A percentile compares a stretch with the other conserved stretches of the same genome.
Evolutionary conservation across 1,140 invertebrate species (phyloP).

Genomic region (Idris sp.): DNA sequence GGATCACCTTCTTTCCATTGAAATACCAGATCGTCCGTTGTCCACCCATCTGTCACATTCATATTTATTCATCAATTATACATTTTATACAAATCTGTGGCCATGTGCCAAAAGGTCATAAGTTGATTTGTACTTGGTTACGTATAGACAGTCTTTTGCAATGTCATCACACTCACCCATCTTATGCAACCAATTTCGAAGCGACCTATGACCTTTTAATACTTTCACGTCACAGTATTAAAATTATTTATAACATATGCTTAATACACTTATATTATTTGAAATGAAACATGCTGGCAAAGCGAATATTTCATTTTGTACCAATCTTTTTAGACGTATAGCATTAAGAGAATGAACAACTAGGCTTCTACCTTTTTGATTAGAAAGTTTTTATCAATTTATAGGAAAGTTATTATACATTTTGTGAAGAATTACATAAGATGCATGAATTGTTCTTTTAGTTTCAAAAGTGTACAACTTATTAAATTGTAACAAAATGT

Average conservation of each 20-base stretch:
- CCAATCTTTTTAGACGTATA: too few relatives aligned
- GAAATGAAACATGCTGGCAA: too few relatives aligned
- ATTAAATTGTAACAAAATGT: too few relatives aligned
- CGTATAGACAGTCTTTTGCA: conserved; percentile 15
- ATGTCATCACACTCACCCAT: conserved; percentile 35
- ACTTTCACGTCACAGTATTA: conserved; percentile 17
- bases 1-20: conserved; percentile 96
- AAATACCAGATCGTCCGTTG: conserved; percentile 95
- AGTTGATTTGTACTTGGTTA: conserved; percentile 22
- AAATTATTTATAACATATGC: conserved; percentile 29
- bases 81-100: conserved; percentile 33
- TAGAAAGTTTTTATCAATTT: too few relatives aligned
- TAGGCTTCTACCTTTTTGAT: too few relatives aligned
- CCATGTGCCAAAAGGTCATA: conserved; percentile 27
- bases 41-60: conserved; percentile 90
- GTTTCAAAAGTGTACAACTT: too few relatives aligned
- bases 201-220: conserved; percentile 40
- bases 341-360: too few relatives aligned
- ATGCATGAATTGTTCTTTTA: too few relatives aligned
- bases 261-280: conserved; percentile 17
- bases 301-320: too few relatives aligned
- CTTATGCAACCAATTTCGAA: conserved; percentile 30
- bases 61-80: conserved; percentile 40
- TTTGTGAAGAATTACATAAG: too few relatives aligned
- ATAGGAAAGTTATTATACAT: too few relatives aligned